A percentile compares a stretch with the other conserved stretches of the same genome.
Conservation (phyloP, 1,140 invertebrate genomes). For the Colletes gigas region DNA sequence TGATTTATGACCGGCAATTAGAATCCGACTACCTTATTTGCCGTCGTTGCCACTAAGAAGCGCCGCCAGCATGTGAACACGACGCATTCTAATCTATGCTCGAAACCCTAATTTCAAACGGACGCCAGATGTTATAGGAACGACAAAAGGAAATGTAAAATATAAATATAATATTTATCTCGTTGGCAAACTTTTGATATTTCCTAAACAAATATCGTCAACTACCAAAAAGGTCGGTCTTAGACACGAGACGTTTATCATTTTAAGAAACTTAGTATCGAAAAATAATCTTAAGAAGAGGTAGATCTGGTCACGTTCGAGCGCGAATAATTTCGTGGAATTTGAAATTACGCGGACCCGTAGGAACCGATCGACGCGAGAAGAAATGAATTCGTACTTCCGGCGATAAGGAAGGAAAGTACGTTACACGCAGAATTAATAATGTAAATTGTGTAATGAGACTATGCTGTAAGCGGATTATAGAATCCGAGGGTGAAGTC, state of each 20-base stretch:
- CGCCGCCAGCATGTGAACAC: constrained; percentile 75
- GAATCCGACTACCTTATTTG: constrained; percentile 79
- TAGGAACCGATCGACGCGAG: no score
- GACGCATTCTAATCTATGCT: constrained; percentile 78
- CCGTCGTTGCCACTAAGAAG: constrained; percentile 67
- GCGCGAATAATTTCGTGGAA: no score
- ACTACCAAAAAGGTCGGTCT: no score
- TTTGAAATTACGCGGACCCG: not conserved
- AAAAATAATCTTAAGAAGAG: no score
- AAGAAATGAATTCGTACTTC: not conserved
- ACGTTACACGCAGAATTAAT: constrained; percentile 57
- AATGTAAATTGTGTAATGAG: constrained; percentile 61
- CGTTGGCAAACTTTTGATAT: not conserved
- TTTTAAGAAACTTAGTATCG: no score
- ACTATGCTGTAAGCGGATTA: constrained; percentile 64
- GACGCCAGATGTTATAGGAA: constrained; percentile 55
- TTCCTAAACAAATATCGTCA: no score
- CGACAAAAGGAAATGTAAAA: constrained; percentile 2
- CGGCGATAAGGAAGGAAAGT: constrained; percentile 45
- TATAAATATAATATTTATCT: constrained; percentile 5
- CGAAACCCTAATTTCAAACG: constrained; percentile 58
- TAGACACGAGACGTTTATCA: no score
- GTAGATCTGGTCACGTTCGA: no score
- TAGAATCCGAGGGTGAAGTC: constrained; percentile 61
- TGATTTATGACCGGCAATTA: constrained; percentile 81